Percentiles rank a stretch among this genome's conserved stretches.
Conservation (phyloP, 2,888 invertebrate genomes). For the Eupeodes luniger region DNA sequence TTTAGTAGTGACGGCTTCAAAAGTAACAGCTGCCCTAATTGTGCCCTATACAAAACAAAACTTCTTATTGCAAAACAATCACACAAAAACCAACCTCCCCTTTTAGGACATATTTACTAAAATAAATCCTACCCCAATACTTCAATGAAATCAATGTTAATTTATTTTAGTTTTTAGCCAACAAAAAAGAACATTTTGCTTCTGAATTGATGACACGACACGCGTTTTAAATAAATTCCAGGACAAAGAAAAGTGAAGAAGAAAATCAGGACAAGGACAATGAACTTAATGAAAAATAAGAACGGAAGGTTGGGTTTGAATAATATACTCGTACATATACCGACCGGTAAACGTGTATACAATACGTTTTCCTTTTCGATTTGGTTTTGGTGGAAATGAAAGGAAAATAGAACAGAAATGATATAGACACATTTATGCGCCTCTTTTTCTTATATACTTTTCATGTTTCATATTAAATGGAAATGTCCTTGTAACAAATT, state of each 20-base stretch:
- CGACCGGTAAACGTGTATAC: not conserved
- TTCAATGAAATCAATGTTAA: too few species aligned
- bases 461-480: constrained; percentile 42
- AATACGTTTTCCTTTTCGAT: not conserved
- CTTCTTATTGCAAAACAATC: too few species aligned
- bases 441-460: not conserved
- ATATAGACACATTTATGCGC: constrained; percentile 30
- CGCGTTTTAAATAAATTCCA: constrained; percentile 65
- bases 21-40: too few species aligned
- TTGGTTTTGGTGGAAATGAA: not conserved
- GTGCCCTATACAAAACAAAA: too few species aligned
- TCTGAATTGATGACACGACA: constrained; percentile 53
- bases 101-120: too few species aligned
- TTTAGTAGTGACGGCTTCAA: too few species aligned
- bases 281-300: constrained; percentile 22
- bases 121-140: too few species aligned
- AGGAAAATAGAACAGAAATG: not conserved
- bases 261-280: not conserved
- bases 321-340: too few species aligned
- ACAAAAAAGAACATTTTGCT: constrained; percentile 3
- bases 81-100: too few species aligned
- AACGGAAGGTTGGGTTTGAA: too few species aligned
- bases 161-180: too few species aligned
- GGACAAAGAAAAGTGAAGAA: not conserved
- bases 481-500: constrained; percentile 68